Conservation (phyloP, 2,888 invertebrate species). For the Melieria crassipennis region DNA sequence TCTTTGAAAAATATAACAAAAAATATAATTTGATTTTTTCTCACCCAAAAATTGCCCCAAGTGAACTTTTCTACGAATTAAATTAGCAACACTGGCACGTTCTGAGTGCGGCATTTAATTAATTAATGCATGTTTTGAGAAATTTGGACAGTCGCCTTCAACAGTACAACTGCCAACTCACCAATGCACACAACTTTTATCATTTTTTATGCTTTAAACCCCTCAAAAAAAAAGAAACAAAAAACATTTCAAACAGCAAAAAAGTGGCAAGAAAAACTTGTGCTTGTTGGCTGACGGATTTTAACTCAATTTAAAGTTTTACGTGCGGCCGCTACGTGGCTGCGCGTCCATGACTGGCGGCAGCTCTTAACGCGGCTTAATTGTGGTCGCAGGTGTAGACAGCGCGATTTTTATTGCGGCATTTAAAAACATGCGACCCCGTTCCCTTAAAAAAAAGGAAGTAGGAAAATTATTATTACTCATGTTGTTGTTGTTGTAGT, state of each 20-base stretch:
- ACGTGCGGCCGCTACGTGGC: not conserved
- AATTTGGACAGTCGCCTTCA: no score
- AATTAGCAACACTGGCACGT: conserved; percentile 30
- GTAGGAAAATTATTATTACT: not conserved
- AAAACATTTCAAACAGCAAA: conserved; percentile 5
- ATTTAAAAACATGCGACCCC: conserved; percentile 34
- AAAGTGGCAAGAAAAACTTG: not conserved
- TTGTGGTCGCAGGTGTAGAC: conserved; percentile 63
- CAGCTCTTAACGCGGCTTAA: conserved; percentile 43
- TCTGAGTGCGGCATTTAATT: conserved; percentile 26
- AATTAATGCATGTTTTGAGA: conserved; percentile 16
- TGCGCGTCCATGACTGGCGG: not conserved
- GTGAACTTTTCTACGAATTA: conserved; percentile 3
- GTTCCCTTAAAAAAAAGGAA: not conserved
- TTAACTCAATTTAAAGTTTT: conserved; percentile 33
- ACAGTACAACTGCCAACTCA: no score
- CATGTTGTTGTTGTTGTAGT: not conserved
- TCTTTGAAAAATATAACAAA: no score
- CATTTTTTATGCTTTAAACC: no score
- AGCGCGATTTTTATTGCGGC: conserved; percentile 58
- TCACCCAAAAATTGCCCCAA: no score
- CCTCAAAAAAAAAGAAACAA: no score
- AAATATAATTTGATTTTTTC: no score
- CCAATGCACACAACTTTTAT: no score
- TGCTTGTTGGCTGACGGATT: not conserved